Conservation (phyloP, 1,140 invertebrate genomes). For the Lordiphosa mommai region DNA sequence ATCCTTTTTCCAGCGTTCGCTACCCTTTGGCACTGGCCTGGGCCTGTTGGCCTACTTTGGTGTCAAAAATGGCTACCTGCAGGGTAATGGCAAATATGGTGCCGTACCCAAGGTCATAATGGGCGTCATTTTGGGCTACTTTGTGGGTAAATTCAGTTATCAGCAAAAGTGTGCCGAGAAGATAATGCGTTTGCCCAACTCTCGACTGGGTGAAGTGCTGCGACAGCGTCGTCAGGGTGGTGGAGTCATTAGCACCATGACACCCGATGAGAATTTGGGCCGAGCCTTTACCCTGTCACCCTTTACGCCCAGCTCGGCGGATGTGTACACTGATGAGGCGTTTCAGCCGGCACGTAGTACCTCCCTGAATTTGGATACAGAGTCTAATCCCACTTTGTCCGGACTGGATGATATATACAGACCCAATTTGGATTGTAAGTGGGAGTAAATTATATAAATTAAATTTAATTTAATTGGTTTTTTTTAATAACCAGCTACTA, state of each 20-base stretch:
- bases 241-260: constrained; percentile 48
- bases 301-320: constrained; percentile 72
- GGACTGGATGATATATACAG: constrained; percentile 81
- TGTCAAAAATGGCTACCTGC: constrained; percentile 81
- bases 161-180: constrained; percentile 87
- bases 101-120: constrained; percentile 84
- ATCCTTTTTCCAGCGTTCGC: constrained; percentile 85
- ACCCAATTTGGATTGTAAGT: constrained; percentile 80
- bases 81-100: constrained; percentile 83
- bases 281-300: constrained; percentile 80
- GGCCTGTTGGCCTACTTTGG: constrained; percentile 83
- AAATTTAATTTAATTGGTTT: not conserved
- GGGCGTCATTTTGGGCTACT: constrained; percentile 85
- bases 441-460: not conserved
- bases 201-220: constrained; percentile 63
- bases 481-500: constrained; percentile 5
- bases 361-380: constrained; percentile 80
- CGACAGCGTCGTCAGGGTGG: constrained; percentile 54
- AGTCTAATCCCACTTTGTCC: constrained; percentile 71
- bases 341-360: constrained; percentile 42
- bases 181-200: constrained; percentile 85
- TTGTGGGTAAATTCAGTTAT: constrained; percentile 88
- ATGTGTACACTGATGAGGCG: constrained; percentile 79
- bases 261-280: constrained; percentile 79
- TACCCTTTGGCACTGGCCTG: constrained; percentile 84